Evolutionary conservation across 2,888 invertebrate genomes (phyloP).

Genomic region (Elysia crispata): DNA sequence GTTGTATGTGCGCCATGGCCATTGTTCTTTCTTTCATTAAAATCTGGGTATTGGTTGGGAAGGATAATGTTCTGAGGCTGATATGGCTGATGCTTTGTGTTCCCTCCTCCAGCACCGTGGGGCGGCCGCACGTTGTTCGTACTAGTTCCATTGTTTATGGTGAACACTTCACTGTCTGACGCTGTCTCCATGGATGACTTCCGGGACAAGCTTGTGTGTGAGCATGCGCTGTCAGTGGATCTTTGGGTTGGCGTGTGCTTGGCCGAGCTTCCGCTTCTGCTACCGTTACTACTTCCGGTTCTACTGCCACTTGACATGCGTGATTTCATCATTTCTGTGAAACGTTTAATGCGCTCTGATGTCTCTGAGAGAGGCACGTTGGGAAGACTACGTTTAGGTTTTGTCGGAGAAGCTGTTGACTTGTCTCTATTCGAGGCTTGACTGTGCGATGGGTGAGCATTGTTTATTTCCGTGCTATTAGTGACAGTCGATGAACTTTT

Average conservation of each 20-base stretch:
- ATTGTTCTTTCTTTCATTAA: background rate
- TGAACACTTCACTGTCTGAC: constrained; percentile 20
- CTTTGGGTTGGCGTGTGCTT: constrained; percentile 23
- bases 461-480: background rate
- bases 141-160: background rate
- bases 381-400: constrained; percentile 61
- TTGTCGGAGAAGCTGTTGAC: constrained; percentile 38
- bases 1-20: background rate
- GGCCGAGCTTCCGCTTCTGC: constrained; percentile 50
- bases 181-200: constrained; percentile 33
- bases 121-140: background rate
- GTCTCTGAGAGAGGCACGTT: constrained; percentile 60
- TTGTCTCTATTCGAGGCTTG: background rate
- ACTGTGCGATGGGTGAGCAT: background rate
- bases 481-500: constrained; percentile 9
- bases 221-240: constrained; percentile 29
- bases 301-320: constrained; percentile 57
- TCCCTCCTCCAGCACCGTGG: background rate
- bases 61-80: background rate
- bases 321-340: constrained; percentile 63
- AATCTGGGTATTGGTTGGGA: background rate
- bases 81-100: background rate
- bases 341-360: constrained; percentile 63
- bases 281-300: constrained; percentile 55
- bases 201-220: constrained; percentile 17